Conservation (phyloP, 2,797 vertebrate genomes). For the Brachymystax lenok region DNA sequence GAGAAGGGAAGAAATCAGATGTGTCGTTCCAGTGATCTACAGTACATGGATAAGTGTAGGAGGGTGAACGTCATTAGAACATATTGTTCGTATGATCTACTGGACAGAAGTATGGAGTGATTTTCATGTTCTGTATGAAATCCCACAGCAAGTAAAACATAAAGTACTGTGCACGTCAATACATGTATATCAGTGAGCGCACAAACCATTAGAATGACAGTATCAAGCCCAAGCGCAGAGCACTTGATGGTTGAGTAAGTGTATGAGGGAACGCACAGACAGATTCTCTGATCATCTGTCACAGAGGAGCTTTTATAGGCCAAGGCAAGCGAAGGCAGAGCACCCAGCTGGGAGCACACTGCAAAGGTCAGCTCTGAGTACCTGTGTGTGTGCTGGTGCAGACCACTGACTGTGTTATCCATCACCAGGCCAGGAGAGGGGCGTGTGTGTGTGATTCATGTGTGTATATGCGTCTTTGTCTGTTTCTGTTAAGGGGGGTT, state of each 20-base stretch:
- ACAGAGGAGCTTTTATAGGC: constrained; percentile 5
- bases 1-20: constrained; percentile 47
- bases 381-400: constrained; percentile 78
- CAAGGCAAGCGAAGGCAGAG: constrained; percentile 6
- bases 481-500: constrained; percentile 50
- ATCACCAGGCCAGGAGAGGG: constrained; percentile 67
- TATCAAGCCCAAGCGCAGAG: constrained; percentile 40
- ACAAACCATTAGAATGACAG: constrained; percentile 1
- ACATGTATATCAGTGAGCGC: constrained; percentile 20
- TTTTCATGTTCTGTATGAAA: not conserved
- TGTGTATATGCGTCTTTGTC: constrained; percentile 66
- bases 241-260: constrained; percentile 9
- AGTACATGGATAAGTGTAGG: not conserved
- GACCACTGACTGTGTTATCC: constrained; percentile 81
- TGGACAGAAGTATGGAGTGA: not conserved
- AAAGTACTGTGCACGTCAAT: not conserved
- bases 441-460: constrained; percentile 40
- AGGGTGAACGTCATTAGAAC: not conserved
- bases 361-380: constrained; percentile 59
- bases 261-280: not conserved
- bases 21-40: constrained; percentile 42
- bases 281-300: constrained; percentile 9
- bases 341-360: constrained; percentile 28
- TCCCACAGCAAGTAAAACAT: not conserved
- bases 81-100: not conserved